Evolutionary conservation across 2,888 invertebrate genomes (phyloP), one percentile per base, ranked within the genome.

Genomic region (Drosophila hamatofila): DNA sequence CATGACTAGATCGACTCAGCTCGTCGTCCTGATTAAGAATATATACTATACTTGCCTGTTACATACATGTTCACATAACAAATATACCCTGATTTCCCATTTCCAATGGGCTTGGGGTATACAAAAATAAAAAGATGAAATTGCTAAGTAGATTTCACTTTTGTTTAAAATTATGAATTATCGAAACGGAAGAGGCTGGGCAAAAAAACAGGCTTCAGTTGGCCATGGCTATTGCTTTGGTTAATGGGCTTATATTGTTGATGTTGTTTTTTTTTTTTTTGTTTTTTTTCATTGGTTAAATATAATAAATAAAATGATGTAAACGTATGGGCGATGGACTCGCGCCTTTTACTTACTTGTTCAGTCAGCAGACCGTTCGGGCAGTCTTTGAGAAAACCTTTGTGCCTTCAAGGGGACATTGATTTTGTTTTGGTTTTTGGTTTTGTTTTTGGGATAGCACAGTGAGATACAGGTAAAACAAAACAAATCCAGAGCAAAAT

Each of bases 331-430:
- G 44, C 65, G 44, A 35, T 48, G 18, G 49, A 14, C 27, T 14
- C 16, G 12, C 30, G 30, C 30, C 30, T 11, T 30, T 30, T 81
- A 92, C 91, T 92, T 94, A 98, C 98, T 95, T 98, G 97, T 94
- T 98, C 98, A 69, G 98, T 98, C 70, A 98, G 96, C 91, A 98
- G 95, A 84, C 98, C 98, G 93, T 98, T 97, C 67, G 98, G 98
- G 93, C 98, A 98, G 94, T 98, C 98, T 94, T 98, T 97, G 83
- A 98, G 95, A 93, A 98, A 98, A 92, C 98, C 98, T 95, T 98
- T 98, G 94, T 98, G 97, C 98, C 97, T 97, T 83, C 39, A 69
- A 63, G 67, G 70, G 60, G 69, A 51, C 41, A 75, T 48, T 67
- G 60, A 41, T 48, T 46, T 49, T n/a, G 30, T 57, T 57, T 49